Evolutionary conservation across 2,113 vertebrate genomes (phyloP), one percentile per base, ranked within the genome.

Genomic region (Turdus rufiventris): DNA sequence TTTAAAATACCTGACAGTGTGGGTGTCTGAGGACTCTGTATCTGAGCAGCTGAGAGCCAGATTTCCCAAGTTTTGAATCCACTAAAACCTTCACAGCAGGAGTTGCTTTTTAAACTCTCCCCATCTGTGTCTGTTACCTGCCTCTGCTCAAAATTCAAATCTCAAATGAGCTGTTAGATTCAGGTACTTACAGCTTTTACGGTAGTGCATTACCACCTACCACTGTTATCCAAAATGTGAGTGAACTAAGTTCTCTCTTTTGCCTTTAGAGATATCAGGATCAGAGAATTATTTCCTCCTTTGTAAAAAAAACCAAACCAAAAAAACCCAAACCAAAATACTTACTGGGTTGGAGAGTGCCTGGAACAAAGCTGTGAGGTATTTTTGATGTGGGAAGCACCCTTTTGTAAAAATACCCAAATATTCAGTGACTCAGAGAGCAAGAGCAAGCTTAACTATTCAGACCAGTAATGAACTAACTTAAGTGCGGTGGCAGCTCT

Each of bases 341-440:
- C 31, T 85, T 60, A 19, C 53, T 61, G 18, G 42, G 31, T 36
- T 91, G 50, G 36, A 89, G 68, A 93, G 40, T 89, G 84, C 74
- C 74, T 85, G 78, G 90, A 94, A 96, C 81, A 93, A 94, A 95
- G 90, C 70, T 82, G n/a, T 53, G 78, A 94, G 90, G 85, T 96
- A 85, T 93, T 93, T 70, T 96, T 96, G 81, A 95, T 96, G 96
- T 96, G 95, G 93, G 95, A 88, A 96, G 66, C 31, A 8, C 34
- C 78, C 85, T 93, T 95, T 93, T 82, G 78, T 91, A 65, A 85
- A 91, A 93, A 82, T 87, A 93, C 57, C 51, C 43, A 87, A 94
- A 65, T 85, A 90, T 53, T 91, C 58, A 68, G 45, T 96, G 96
- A 96, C 93, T 96, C 95, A 95, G 92, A 65, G 50, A 86, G 47